Conservation (phyloP, 2,888 invertebrate genomes). For the Phaedon cochleariae region DNA sequence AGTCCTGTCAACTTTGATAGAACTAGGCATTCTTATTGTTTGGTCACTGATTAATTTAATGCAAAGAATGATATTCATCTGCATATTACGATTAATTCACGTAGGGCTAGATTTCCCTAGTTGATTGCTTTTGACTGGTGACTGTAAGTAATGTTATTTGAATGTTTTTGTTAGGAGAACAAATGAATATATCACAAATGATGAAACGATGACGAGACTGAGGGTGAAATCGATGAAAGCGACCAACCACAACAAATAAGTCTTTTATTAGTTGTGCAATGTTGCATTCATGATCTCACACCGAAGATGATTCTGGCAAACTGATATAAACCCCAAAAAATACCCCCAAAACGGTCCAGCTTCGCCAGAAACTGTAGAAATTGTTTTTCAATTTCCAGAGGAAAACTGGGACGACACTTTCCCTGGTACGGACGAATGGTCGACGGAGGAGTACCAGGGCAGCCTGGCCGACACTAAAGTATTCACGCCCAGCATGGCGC, state of each 20-base stretch:
- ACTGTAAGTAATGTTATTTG: too few relatives aligned
- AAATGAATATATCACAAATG: constrained; percentile 40
- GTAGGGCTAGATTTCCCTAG: too few relatives aligned
- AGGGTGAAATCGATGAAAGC: constrained; percentile 29
- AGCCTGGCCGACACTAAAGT: constrained; percentile 94
- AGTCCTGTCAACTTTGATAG: too few relatives aligned
- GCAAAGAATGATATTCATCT: too few relatives aligned
- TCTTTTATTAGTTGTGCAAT: constrained; percentile 33
- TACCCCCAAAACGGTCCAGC: background rate
- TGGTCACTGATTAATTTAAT: too few relatives aligned
- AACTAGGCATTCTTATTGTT: too few relatives aligned
- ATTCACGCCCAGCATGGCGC: constrained; percentile 75
- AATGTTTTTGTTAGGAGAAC: too few relatives aligned
- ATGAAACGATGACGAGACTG: constrained; percentile 56
- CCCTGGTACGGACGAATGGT: constrained; percentile 68
- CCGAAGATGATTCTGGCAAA: constrained; percentile 37
- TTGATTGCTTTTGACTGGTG: too few relatives aligned
- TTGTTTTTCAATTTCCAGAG: constrained; percentile 25
- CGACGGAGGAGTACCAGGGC: constrained; percentile 90
- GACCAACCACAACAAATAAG: constrained; percentile 25
- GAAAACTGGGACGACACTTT: constrained; percentile 73
- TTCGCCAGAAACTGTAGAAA: background rate
- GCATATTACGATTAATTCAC: too few relatives aligned
- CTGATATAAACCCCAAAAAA: constrained; percentile 24
- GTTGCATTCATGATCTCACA: constrained; percentile 17